These are phyloP conservation scores for Pterois miles DNA, from an alignment of 2,797 vertebrate genomes.

Conservation along the genomic window DNA sequence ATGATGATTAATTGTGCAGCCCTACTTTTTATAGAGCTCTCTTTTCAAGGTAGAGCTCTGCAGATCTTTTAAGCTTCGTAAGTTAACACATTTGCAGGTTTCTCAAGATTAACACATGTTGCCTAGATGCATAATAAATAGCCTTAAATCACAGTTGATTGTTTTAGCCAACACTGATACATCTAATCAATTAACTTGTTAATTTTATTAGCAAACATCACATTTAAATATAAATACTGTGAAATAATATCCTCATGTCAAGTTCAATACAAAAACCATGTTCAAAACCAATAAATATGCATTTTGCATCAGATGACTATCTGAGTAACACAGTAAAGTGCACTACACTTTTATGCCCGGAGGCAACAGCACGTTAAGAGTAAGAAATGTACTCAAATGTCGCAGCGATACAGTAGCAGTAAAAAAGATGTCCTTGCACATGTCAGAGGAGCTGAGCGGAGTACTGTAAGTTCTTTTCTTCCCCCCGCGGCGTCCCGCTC, in stretches of 20 bases:
- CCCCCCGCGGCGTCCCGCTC: slow-evolving; percentile 20
- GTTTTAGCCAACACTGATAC: neutral
- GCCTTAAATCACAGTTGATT: neutral
- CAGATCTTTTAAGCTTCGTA: neutral
- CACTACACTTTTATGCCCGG: neutral
- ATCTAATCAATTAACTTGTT: neutral
- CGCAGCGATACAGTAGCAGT: slow-evolving; percentile 7
- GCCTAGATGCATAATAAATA: neutral
- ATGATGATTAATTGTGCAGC: too few relatives aligned
- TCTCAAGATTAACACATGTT: neutral
- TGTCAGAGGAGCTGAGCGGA: slow-evolving; percentile 20
- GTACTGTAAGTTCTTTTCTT: slow-evolving; percentile 25
- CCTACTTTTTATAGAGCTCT: too few relatives aligned
- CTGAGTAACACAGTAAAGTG: slow-evolving; percentile 2
- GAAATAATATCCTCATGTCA: slow-evolving; percentile 31
- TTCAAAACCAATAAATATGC: slow-evolving; percentile 50
- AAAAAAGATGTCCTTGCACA: slow-evolving; percentile 51
- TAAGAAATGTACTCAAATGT: slow-evolving; percentile 24
- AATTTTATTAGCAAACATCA: slow-evolving; percentile 62
- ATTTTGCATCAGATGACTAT: slow-evolving; percentile 17
- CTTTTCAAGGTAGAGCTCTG: neutral
- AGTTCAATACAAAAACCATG: slow-evolving; percentile 42
- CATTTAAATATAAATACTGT: slow-evolving; percentile 55
- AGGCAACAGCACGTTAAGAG: slow-evolving; percentile 27
- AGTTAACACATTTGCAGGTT: neutral